Base-by-base conservation (phyloP, 2,797 vertebrate genomes). In the Smutsia gigantea region DNA sequence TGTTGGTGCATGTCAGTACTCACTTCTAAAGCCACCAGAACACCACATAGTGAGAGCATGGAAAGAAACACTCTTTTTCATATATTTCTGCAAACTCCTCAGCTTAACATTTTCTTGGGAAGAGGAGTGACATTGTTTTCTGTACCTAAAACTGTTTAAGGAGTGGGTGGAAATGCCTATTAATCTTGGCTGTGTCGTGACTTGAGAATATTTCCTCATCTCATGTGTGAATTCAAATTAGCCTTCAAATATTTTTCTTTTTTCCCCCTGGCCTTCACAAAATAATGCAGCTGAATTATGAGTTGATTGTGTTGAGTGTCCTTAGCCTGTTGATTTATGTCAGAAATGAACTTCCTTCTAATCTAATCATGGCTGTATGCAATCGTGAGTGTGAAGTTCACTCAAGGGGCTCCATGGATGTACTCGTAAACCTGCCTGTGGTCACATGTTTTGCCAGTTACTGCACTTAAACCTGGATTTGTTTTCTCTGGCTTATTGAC, bases 131-230 rank as follows among this genome's bases (percentile, higher is more conserved):
- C 93, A 94, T 96, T 97, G 96, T 97, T 97, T 97, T 96, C 86
- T 93, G 95, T 97, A 93, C 69, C 96, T 94, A 96, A 91, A 95
- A 96, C 82, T 95, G 94, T 87, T 93, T 19, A 84, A 96, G 91
- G 87, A 93, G 97, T 97, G 83, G 97, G 96, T 23, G 96, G 97
- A 93, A 63, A 85, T 46, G 61, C 92, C 86, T 87, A 86, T 97
- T 96, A 86, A 97, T 96, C 90, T 69, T 49, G 61, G 69, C 96
- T 97, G 93, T 96, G 96, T 97, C 96, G 94, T 96, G 97, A 98
- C 95, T 96, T 66, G 74, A 46, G 91, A 66, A 49, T 83, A 92
- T 77, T 93, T 95, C 77, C 87, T 87, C 46, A 27, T 89, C 53
- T 31, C 49, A 87, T 79, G 37, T 21, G 88, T 66, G 64, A 82